A percentile compares a stretch with the other conserved stretches of the same genome.
Conservation (phyloP, 2,888 invertebrate genomes). For the Drosophila gaucha region DNA sequence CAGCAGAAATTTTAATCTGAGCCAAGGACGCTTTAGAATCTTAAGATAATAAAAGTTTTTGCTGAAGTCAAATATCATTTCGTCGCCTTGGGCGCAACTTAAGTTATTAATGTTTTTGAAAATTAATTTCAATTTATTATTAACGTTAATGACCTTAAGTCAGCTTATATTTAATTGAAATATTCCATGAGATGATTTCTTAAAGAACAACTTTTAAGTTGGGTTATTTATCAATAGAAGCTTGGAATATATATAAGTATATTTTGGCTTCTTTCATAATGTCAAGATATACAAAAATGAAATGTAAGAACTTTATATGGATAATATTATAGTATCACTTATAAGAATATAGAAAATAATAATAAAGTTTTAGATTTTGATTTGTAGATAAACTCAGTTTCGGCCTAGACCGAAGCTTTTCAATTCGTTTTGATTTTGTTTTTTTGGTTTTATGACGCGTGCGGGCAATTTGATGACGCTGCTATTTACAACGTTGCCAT, state of each 20-base stretch:
- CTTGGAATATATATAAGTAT: too few species aligned
- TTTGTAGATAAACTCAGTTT: slow-evolving; percentile 28
- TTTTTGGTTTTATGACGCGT: slow-evolving; percentile 64
- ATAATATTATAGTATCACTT: neutral
- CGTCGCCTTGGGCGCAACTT: slow-evolving; percentile 2
- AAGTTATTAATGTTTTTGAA: neutral
- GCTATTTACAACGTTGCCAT: slow-evolving; percentile 26
- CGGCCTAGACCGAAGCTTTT: slow-evolving; percentile 17
- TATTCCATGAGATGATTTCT: neutral
- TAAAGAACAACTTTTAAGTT: too few species aligned
- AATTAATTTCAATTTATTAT: neutral
- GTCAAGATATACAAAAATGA: too few species aligned
- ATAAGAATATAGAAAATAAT: neutral
- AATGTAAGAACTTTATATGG: too few species aligned
- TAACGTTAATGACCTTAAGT: neutral
- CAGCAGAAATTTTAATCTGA: neutral
- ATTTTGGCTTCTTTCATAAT: too few species aligned
- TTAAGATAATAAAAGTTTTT: neutral
- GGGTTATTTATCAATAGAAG: too few species aligned
- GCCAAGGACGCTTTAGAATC: neutral
- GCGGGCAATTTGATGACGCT: slow-evolving; percentile 61
- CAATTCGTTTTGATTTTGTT: slow-evolving; percentile 12
- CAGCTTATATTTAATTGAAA: neutral
- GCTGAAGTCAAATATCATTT: slow-evolving; percentile 1
- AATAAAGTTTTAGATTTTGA: neutral